Evolutionary conservation across 2,797 vertebrate genomes (phyloP).

Genomic region (Pempheris klunzingeri): DNA sequence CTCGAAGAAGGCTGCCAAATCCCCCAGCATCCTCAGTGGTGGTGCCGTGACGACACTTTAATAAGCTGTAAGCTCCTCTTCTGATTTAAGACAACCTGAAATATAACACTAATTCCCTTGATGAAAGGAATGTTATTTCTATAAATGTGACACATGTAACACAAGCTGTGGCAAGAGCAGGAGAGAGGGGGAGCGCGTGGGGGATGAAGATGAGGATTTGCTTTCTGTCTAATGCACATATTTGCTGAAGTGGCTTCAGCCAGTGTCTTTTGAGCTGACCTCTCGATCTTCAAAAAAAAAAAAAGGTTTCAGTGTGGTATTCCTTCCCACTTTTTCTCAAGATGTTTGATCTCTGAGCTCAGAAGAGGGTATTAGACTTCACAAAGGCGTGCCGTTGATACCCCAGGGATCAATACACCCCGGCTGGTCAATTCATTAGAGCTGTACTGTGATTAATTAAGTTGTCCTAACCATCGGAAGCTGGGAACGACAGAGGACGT

Average conservation of each 20-base stretch:
- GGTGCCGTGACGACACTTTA: slow-evolving; percentile 75
- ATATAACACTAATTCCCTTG: slow-evolving; percentile 82
- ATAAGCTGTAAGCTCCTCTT: slow-evolving; percentile 82
- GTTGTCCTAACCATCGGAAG: slow-evolving; percentile 70
- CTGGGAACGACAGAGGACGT: slow-evolving; percentile 55
- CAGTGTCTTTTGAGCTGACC: slow-evolving; percentile 64
- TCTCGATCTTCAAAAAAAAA: slow-evolving; percentile 31
- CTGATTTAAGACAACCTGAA: slow-evolving; percentile 84
- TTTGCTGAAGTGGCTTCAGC: slow-evolving; percentile 68
- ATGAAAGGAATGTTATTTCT: slow-evolving; percentile 81
- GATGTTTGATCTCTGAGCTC: slow-evolving; percentile 74
- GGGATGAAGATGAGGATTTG: slow-evolving; percentile 68
- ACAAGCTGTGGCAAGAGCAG: slow-evolving; percentile 64
- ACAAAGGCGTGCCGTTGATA: slow-evolving; percentile 69
- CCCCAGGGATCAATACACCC: slow-evolving; percentile 80
- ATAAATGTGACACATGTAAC: slow-evolving; percentile 84
- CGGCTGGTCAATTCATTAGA: slow-evolving; percentile 81
- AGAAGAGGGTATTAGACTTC: slow-evolving; percentile 78
- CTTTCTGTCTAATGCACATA: slow-evolving; percentile 69
- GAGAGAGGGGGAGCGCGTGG: slow-evolving; percentile 50
- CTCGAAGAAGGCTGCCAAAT: slow-evolving; percentile 70
- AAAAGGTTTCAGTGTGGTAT: slow-evolving; percentile 59
- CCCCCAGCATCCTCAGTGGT: slow-evolving; percentile 65
- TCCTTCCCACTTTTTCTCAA: slow-evolving; percentile 52
- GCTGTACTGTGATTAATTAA: slow-evolving; percentile 83